phyloP scores from a whole-genome alignment of 2,888 invertebrate genomes.

The Luperina nickerlii region DNA sequence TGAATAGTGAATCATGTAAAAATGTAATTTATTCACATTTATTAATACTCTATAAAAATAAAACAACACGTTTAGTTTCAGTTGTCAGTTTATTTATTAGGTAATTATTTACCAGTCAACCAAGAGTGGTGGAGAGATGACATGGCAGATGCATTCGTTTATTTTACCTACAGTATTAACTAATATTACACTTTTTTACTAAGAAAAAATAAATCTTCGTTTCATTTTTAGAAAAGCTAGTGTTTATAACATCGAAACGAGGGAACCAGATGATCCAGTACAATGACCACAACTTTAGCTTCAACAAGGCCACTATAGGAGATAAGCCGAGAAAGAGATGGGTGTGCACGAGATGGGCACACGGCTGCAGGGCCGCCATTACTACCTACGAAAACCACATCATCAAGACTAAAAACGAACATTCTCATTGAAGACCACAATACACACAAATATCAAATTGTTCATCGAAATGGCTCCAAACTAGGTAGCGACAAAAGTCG shows the following conservation, averaged over 20 bases:
- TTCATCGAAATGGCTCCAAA: background rate
- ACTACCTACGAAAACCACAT: constrained; percentile 66
- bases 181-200: background rate
- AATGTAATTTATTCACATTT: background rate
- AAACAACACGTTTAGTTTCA: background rate
- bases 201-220: background rate
- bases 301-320: constrained; percentile 59
- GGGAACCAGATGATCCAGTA: constrained; percentile 73
- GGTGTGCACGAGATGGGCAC: constrained; percentile 70
- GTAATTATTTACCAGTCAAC: background rate
- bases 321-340: constrained; percentile 67
- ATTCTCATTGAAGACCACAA: constrained; percentile 63
- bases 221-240: constrained; percentile 48
- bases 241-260: constrained; percentile 67
- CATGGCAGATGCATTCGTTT: background rate
- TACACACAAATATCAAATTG: background rate
- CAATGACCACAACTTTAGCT: constrained; percentile 69
- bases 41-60: background rate
- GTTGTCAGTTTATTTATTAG: background rate
- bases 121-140: background rate
- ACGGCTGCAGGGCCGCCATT: constrained; percentile 71
- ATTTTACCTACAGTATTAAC: background rate
- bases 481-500: background rate
- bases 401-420: constrained; percentile 60
- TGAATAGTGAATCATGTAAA: background rate